These are phyloP conservation scores for Diploscapter pachys DNA, from an alignment of 1,140 invertebrate genomes.

Conservation along the genomic window DNA sequence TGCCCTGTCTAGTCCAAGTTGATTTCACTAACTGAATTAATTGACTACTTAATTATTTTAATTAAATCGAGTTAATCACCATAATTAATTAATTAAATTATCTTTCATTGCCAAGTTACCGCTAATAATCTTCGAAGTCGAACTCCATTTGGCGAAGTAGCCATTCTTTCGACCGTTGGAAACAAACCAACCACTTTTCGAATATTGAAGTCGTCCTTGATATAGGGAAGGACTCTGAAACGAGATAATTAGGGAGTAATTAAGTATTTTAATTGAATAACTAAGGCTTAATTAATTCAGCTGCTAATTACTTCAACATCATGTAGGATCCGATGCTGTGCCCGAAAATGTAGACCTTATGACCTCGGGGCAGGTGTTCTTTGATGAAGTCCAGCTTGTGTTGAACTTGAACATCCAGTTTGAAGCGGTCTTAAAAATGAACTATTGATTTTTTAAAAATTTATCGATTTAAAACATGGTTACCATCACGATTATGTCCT, in stretches of 20 bases:
- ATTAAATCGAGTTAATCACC: too few species aligned
- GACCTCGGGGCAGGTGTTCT: conserved; percentile 26
- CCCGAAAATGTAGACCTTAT: conserved; percentile 31
- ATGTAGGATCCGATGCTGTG: conserved; percentile 45
- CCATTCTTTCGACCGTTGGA: conserved; percentile 41
- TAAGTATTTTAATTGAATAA: background rate
- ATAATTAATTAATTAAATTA: background rate
- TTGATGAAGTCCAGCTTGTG: conserved; percentile 40
- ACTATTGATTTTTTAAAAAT: background rate
- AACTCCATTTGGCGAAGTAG: conserved; percentile 34
- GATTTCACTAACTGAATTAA: too few species aligned
- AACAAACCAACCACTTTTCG: conserved; percentile 34
- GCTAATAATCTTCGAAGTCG: conserved; percentile 21
- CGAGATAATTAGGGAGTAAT: background rate
- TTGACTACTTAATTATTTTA: too few species aligned
- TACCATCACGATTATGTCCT: conserved; percentile 17
- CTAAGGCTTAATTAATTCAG: too few species aligned
- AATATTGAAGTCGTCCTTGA: conserved; percentile 40
- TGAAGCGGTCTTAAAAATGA: conserved; percentile 38
- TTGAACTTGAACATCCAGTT: conserved; percentile 39
- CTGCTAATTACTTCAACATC: conserved; percentile 30
- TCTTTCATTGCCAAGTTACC: background rate
- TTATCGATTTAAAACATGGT: background rate
- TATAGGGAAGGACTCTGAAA: conserved; percentile 19
- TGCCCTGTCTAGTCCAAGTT: too few species aligned